Percentiles rank a stretch among this genome's conserved stretches.
Evolutionary conservation across 2,888 invertebrate genomes (phyloP).

Genomic region (Epistrophella euchroma): DNA sequence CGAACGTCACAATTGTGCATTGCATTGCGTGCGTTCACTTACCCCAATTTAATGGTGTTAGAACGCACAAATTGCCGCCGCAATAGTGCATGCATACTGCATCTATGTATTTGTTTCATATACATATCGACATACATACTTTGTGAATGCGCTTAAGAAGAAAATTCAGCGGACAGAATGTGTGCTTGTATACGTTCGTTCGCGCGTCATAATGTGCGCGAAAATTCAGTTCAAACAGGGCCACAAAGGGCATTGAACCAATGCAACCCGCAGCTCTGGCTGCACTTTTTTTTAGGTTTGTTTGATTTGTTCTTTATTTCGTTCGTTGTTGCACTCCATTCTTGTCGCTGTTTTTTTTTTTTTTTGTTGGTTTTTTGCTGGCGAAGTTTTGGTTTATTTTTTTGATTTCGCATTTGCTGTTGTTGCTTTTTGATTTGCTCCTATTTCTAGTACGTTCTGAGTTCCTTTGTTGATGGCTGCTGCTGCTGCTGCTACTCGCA

Average conservation of each 20-base stretch:
- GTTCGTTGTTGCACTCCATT: conserved; percentile 70
- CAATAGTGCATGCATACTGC: conserved; percentile 41
- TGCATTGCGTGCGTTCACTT: conserved; percentile 75
- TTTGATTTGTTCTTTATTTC: conserved; percentile 46
- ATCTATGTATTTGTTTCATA: background rate
- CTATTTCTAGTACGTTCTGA: conserved; percentile 67
- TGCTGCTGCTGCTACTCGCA: conserved; percentile 9
- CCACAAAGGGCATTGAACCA: conserved; percentile 78
- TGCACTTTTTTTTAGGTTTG: conserved; percentile 60
- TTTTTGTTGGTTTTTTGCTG: conserved; percentile 5
- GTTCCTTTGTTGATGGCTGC: conserved; percentile 68
- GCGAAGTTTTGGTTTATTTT: conserved; percentile 31
- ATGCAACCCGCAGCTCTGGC: conserved; percentile 73
- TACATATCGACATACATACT: background rate
- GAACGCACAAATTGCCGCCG: conserved; percentile 71
- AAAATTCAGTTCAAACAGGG: conserved; percentile 77
- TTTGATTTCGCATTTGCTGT: conserved; percentile 36
- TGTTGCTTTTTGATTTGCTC: conserved; percentile 73
- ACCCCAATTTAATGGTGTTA: conserved; percentile 73
- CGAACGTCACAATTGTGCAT: conserved; percentile 73
- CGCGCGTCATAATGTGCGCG: conserved; percentile 73
- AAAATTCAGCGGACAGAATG: conserved; percentile 42
- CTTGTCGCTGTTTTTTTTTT: conserved; percentile 37
- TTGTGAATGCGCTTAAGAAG: conserved; percentile 51
- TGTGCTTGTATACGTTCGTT: conserved; percentile 49